Evolutionary conservation across 92 coral and sea anemone genomes (phyloP), one percentile per base, ranked within the genome.

Genomic region (Paramuricea clavata): DNA sequence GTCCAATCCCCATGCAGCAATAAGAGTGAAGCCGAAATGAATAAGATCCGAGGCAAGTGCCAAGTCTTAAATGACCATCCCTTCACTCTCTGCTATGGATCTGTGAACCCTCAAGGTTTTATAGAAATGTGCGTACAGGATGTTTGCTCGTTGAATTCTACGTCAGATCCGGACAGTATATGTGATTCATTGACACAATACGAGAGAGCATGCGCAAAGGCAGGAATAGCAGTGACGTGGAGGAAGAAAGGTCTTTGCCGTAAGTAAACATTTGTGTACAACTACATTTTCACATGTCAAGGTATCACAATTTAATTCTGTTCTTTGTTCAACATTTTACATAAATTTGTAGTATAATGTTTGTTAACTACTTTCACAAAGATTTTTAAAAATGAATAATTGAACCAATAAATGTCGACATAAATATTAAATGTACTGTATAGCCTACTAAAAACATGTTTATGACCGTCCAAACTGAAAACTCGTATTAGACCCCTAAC

Each of bases 161-260:
- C 94, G 13, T 69, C 89, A 43, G 94, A 93, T 76, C 89, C 94
- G 59, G 89, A 89, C 28, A 91, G 95, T 57, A 89, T 85, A 43
- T 93, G 95, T 41, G 89, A 91, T 23, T 89, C 95, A 12, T 65
- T 93, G 85, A 93, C 95, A 21, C 93, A 93, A 71, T 93, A 93
- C 85, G 89, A 93, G 43, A 89, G 95, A 56, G 95, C 94, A 88
- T 93, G 95, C 87, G 95, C 95, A 33, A 90, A 62, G 61, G 77
- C 50, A 79, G 93, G 91, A 16, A 60, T 93, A 39, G 73, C 91
- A 82, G 47, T 93, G 52, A 50, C 87, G 39, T 93, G 95, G 95
- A 93, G 95, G 42, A 88, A 69, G 59, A 73, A 81, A 42, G 76
- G 69, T 25, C 54, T 93, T 73, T 93, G 95, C 64, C 94, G 95